Base-by-base conservation (phyloP, 2,113 vertebrate species). In the Festucalex cinctus region DNA sequence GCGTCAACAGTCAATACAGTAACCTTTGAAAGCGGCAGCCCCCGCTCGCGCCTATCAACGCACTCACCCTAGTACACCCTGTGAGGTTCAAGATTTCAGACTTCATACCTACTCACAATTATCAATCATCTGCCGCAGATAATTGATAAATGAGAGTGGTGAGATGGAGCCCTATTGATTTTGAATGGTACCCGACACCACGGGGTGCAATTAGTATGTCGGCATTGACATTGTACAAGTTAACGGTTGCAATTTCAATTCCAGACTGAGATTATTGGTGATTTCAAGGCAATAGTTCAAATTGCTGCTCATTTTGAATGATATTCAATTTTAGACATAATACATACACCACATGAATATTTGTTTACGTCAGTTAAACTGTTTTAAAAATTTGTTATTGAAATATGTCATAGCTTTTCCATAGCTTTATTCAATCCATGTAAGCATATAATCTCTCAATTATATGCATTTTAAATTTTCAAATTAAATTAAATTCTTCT, bases 1-100 rank as follows among this genome's bases (percentile, higher is more conserved):
- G 22, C 16, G 63, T 39, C 43, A 0, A 0, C 6, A 78, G 77
- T 88, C 88, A 24, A 89, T 87, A 86, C 8, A 7, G 36, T 76
- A 87, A 86, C 87, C 87, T 88, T 89, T 88, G 61, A 71, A 68
- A 63, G 58, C 36, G 0, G 66, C 61, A 65, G 26, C 61, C 71
- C 54, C 68, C 67, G 39, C 51, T 44, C 67, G 49, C 39, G 6
- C 59, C 20, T 58, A 66, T 72, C 74, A 75, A 63, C 81, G 51
- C 57, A 36, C 53, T 70, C 79, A 79, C 46, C 69, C 49, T 70
- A 53, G 75, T 75, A 65, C 58, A 66, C 28, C 20, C 35, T 56
- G 1, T 2, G 12, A 16, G 9, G 22, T 24, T 10, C 51, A 56
- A 8, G 5, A 28, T 28, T 28, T 56, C 6, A 56, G 53, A 12